Percentiles rank a stretch among this genome's conserved stretches.
Evolutionary conservation across 2,888 invertebrate genomes (phyloP).

Genomic region (Ellobium chinense): DNA sequence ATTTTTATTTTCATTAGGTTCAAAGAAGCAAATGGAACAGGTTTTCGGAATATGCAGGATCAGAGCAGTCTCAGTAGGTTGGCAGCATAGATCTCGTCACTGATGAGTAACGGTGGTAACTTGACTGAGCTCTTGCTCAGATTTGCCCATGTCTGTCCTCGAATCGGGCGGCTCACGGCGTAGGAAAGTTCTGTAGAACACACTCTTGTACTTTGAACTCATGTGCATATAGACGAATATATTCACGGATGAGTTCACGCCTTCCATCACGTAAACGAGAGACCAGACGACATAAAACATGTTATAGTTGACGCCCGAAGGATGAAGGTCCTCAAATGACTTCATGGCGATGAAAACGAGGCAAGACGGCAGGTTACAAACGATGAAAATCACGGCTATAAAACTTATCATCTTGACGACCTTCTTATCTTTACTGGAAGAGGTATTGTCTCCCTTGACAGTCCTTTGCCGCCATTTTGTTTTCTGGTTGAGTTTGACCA

Average conservation of each 20-base stretch:
- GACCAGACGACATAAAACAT: conserved; percentile 24
- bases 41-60: too few species aligned
- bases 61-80: too few species aligned
- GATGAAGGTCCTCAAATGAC: not conserved
- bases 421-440: conserved; percentile 15
- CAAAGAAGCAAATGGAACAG: too few species aligned
- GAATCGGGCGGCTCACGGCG: not conserved
- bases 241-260: conserved; percentile 16
- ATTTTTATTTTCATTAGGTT: too few species aligned
- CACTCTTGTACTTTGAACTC: conserved; percentile 22
- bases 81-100: too few species aligned
- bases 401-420: conserved; percentile 12
- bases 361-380: conserved; percentile 21
- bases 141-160: not conserved
- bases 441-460: not conserved
- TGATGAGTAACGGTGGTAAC: too few species aligned
- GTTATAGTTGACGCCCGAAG: conserved; percentile 11
- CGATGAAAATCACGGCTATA: conserved; percentile 6
- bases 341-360: conserved; percentile 24
- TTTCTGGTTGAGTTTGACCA: conserved; percentile 30
- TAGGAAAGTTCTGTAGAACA: not conserved
- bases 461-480: conserved; percentile 27
- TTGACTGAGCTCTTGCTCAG: not conserved
- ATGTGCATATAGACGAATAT: conserved; percentile 16
- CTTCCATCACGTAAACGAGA: conserved; percentile 12